These are phyloP conservation scores for Lasioglossum villosulum DNA, from an alignment of 2,888 invertebrate species.

Conservation along the genomic window DNA sequence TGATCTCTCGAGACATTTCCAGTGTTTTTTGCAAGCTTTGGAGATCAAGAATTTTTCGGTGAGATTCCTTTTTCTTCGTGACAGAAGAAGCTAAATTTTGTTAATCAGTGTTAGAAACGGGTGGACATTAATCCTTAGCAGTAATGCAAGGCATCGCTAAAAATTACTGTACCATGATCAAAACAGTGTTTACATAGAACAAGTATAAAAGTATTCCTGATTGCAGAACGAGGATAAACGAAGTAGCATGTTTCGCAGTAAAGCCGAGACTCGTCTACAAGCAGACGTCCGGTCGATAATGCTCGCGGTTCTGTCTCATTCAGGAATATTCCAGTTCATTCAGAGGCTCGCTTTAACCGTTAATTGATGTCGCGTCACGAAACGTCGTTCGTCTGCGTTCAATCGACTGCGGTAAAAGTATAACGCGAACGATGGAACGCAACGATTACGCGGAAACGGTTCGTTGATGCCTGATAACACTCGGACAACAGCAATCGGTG, in stretches of 20 bases:
- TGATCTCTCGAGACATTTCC: too few relatives aligned
- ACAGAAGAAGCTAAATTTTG: not conserved
- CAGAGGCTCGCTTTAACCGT: slow-evolving; percentile 7
- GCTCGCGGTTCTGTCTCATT: slow-evolving; percentile 11
- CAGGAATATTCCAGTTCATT: slow-evolving; percentile 9
- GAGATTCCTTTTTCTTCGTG: too few relatives aligned
- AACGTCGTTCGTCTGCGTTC: slow-evolving; percentile 12
- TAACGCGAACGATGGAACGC: slow-evolving; percentile 15
- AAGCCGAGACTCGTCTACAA: not conserved
- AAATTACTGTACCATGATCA: too few relatives aligned
- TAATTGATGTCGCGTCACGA: slow-evolving; percentile 41
- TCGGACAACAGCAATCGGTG: not conserved
- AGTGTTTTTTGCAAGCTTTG: not conserved
- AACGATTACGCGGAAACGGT: slow-evolving; percentile 23
- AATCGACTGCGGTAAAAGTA: not conserved
- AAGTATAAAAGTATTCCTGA: not conserved
- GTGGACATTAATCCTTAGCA: too few relatives aligned
- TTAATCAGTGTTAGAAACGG: not conserved
- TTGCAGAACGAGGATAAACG: not conserved
- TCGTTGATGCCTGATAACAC: slow-evolving; percentile 19
- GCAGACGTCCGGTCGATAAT: slow-evolving; percentile 15
- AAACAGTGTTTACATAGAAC: too few relatives aligned
- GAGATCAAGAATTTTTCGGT: too few relatives aligned
- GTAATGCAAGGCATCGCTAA: too few relatives aligned
- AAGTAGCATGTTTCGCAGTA: not conserved